Evolutionary conservation across 2,888 invertebrate genomes (phyloP).

Genomic region (Thera obeliscata): DNA sequence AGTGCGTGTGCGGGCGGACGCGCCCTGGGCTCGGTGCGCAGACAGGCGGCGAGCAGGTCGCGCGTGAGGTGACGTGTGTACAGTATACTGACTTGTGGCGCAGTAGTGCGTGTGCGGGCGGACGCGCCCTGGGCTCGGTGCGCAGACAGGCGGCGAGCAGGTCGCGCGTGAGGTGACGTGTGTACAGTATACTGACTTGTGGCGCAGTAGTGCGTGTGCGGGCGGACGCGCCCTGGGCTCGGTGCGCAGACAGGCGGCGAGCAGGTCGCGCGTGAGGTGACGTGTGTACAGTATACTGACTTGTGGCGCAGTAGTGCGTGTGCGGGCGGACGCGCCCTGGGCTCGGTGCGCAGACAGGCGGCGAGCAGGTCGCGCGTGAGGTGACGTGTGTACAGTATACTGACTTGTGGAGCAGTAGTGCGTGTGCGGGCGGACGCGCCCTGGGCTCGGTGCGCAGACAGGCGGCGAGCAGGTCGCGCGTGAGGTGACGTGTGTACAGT

Average conservation of each 20-base stretch:
- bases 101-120: not conserved
- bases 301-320: conserved; percentile 77
- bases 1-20: conserved; percentile 85
- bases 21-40: conserved; percentile 73
- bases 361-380: conserved; percentile 79
- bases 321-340: conserved; percentile 85
- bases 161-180: too few species aligned
- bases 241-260: conserved; percentile 83
- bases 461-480: conserved; percentile 81
- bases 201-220: conserved; percentile 83
- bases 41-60: not conserved
- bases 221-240: conserved; percentile 87
- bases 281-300: too few species aligned
- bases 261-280: conserved; percentile 76
- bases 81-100: not conserved
- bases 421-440: conserved; percentile 85
- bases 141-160: too few species aligned
- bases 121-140: too few species aligned
- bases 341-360: conserved; percentile 86
- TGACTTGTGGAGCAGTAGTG: conserved; percentile 76
- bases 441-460: conserved; percentile 86
- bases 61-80: not conserved
- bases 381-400: too few species aligned
- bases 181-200: too few species aligned
- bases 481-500: too few species aligned